Percentiles rank a stretch among this genome's conserved stretches.
Evolutionary conservation across 2,797 vertebrate genomes (phyloP).

Genomic region (Bovichtus diacanthus): DNA sequence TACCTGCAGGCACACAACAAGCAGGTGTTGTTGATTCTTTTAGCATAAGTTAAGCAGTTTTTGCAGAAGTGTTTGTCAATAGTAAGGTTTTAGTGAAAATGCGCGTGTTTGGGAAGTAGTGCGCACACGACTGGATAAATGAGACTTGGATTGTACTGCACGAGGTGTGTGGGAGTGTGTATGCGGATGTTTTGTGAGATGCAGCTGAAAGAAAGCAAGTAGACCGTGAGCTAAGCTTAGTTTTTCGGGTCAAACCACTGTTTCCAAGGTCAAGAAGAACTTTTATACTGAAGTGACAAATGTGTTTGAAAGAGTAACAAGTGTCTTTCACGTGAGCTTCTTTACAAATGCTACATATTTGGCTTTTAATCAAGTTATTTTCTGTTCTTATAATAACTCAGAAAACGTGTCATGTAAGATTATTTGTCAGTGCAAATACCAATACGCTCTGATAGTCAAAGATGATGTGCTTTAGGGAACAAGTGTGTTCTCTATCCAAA

Average conservation of each 20-base stretch:
- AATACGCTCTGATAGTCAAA: neutral
- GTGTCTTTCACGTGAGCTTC: neutral
- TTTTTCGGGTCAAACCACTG: neutral
- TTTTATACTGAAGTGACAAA: neutral
- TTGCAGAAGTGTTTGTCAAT: too few species aligned
- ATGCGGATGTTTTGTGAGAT: too few species aligned
- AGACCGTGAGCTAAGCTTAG: neutral
- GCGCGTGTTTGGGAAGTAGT: too few species aligned
- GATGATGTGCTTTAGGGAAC: neutral
- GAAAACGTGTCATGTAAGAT: neutral
- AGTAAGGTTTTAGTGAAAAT: too few species aligned
- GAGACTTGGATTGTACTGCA: too few species aligned
- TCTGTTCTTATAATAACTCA: neutral
- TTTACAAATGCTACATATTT: neutral
- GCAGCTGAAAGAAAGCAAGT: neutral
- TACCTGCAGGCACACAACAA: constrained; percentile 83
- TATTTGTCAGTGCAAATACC: neutral
- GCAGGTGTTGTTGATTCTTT: neutral
- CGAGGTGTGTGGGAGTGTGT: too few species aligned
- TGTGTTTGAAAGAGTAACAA: neutral
- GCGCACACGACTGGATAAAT: too few species aligned
- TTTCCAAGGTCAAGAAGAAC: neutral
- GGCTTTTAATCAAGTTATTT: neutral
- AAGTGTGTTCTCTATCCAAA: neutral
- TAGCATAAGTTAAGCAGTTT: neutral